Conservation (phyloP, 2,888 invertebrate genomes). For the Melieria crassipennis region DNA sequence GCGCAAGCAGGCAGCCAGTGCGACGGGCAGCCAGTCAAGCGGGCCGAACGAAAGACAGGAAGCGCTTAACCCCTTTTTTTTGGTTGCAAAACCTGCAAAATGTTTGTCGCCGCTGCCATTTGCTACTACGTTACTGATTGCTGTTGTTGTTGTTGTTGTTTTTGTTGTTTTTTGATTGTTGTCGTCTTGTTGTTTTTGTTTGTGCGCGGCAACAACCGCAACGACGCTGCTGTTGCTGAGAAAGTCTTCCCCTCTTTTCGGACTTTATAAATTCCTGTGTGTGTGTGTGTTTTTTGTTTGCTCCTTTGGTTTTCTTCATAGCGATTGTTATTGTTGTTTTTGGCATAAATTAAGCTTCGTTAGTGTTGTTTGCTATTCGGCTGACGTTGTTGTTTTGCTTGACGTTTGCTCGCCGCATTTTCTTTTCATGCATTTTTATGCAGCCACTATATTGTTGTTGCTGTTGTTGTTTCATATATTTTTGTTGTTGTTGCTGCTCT, state of each 20-base stretch:
- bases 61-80: neutral
- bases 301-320: no score
- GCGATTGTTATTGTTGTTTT: neutral
- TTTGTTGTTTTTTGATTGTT: no score
- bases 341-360: conserved; percentile 32
- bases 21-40: neutral
- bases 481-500: no score
- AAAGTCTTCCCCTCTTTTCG: neutral
- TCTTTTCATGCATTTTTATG: conserved; percentile 19
- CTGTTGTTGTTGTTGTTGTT: no score
- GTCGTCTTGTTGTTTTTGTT: conserved; percentile 7
- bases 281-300: neutral
- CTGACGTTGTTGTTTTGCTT: conserved; percentile 7
- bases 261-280: neutral
- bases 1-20: conserved; percentile 9
- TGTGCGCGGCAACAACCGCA: no score
- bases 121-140: no score
- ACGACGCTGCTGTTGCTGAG: conserved; percentile 2
- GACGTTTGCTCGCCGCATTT: conserved; percentile 10
- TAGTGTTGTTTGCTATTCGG: conserved; percentile 4
- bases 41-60: neutral
- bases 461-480: no score
- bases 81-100: neutral
- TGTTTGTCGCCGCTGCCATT: neutral
- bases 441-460: neutral